A percentile compares a stretch with the other conserved stretches of the same genome.
These are phyloP conservation scores for Spodoptera litura DNA, from an alignment of 1,140 invertebrate genomes.

Conservation along the genomic window DNA sequence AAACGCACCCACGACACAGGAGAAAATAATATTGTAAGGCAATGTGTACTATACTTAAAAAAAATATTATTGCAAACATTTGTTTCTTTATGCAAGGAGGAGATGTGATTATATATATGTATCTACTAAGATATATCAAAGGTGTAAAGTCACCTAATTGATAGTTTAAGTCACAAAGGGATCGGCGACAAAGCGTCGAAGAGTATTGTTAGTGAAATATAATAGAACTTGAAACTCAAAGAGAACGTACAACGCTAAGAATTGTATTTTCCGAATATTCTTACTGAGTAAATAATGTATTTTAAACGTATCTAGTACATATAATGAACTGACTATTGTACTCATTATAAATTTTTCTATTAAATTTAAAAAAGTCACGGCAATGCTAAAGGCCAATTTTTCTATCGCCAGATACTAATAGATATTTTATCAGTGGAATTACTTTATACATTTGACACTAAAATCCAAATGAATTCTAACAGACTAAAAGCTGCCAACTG, in stretches of 20 bases:
- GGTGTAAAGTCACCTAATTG: conserved; percentile 7
- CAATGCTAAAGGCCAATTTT: neutral
- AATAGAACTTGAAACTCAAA: conserved; percentile 27
- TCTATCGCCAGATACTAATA: too few species aligned
- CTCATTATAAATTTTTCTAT: too few species aligned
- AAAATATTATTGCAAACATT: too few species aligned
- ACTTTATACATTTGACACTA: too few species aligned
- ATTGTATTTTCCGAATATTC: neutral
- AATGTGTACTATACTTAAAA: too few species aligned
- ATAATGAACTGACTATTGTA: too few species aligned
- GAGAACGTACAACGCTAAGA: conserved; percentile 1
- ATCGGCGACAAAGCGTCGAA: conserved; percentile 5
- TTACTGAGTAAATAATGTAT: neutral
- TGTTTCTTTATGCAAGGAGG: neutral
- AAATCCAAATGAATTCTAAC: too few species aligned
- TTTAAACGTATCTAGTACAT: too few species aligned
- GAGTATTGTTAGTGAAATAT: conserved; percentile 31
- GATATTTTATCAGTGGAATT: too few species aligned
- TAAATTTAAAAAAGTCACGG: neutral
- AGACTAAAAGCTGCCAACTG: too few species aligned
- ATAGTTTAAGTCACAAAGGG: conserved; percentile 28
- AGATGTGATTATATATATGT: neutral
- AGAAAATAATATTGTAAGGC: too few species aligned
- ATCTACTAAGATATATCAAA: neutral
- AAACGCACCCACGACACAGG: too few species aligned